Conservation (phyloP, 2,113 vertebrate species). For the Solea solea region DNA sequence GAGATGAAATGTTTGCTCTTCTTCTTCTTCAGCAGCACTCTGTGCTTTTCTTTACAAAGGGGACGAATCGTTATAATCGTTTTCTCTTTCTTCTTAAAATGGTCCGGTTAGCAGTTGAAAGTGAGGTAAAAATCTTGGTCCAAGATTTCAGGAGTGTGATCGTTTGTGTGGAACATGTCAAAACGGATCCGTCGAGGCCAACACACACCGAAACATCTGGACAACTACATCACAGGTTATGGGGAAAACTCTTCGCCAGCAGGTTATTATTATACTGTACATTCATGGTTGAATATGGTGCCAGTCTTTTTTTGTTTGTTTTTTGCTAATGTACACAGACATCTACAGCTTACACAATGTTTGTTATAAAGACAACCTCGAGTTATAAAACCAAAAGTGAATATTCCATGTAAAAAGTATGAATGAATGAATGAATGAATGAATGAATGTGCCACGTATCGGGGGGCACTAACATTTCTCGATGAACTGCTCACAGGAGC, state of each 20-base stretch:
- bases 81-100: slow-evolving; percentile 4
- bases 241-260: slow-evolving; percentile 35
- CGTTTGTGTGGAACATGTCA: slow-evolving; percentile 8
- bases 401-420: slow-evolving; percentile 9
- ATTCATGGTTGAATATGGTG: slow-evolving; percentile 68
- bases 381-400: slow-evolving; percentile 36
- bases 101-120: neutral
- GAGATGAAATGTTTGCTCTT: neutral
- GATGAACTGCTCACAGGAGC: slow-evolving; percentile 32
- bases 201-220: slow-evolving; percentile 57
- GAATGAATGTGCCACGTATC: slow-evolving; percentile 42
- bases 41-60: slow-evolving; percentile 16
- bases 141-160: slow-evolving; percentile 32
- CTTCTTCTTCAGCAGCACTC: slow-evolving; percentile 29
- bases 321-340: slow-evolving; percentile 65
- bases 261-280: slow-evolving; percentile 56
- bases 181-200: slow-evolving; percentile 29
- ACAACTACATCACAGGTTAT: slow-evolving; percentile 60
- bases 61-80: neutral
- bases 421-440: slow-evolving; percentile 34
- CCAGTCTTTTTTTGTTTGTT: slow-evolving; percentile 38
- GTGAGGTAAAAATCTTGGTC: slow-evolving; percentile 27
- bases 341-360: slow-evolving; percentile 64
- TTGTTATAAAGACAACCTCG: slow-evolving; percentile 30
- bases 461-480: slow-evolving; percentile 31